A percentile compares a stretch with the other conserved stretches of the same genome.
Evolutionary conservation across 2,113 vertebrate species (phyloP).

Genomic region (Brachypteracias leptosomus): DNA sequence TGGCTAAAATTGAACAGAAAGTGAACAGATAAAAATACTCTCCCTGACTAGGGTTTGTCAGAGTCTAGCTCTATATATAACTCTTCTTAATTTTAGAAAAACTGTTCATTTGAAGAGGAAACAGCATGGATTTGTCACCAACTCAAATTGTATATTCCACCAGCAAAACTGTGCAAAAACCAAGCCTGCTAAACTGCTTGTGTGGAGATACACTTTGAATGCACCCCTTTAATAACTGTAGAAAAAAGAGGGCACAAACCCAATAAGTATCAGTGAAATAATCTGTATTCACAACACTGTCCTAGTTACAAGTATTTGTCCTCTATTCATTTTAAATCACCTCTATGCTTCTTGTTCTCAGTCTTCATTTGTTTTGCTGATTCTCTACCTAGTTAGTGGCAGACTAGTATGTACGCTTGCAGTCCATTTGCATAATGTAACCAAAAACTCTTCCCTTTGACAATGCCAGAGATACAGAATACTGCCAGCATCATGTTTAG

Average conservation of each 20-base stretch:
- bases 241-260: neutral
- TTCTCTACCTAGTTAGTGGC: neutral
- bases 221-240: neutral
- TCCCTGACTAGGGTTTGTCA: neutral
- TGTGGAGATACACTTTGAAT: neutral
- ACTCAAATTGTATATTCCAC: neutral
- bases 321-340: neutral
- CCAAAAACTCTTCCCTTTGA: neutral
- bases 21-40: neutral
- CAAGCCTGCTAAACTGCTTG: neutral
- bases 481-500: neutral
- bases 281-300: neutral
- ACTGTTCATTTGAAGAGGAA: neutral
- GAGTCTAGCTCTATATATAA: neutral
- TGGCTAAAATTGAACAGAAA: neutral
- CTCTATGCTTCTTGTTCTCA: neutral
- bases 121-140: neutral
- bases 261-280: neutral
- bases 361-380: neutral
- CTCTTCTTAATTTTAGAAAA: neutral
- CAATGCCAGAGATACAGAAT: neutral
- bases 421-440: neutral
- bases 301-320: neutral
- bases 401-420: neutral
- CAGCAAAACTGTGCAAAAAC: neutral